phyloP scores from a whole-genome alignment of 2,797 vertebrate species.

The Sardinella longiceps region DNA sequence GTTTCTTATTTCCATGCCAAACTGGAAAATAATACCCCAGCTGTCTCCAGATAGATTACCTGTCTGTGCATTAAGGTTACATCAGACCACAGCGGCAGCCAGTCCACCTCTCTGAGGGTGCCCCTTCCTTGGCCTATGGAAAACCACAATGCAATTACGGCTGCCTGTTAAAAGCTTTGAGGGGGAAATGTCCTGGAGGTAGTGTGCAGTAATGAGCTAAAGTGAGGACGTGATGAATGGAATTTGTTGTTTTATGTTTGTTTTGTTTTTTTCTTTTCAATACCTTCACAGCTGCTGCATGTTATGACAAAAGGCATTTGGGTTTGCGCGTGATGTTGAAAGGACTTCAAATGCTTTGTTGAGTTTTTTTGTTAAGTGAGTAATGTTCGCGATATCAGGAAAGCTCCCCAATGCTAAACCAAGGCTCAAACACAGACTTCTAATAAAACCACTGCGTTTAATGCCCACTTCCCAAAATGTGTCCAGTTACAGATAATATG shows the following conservation, averaged over 20 bases:
- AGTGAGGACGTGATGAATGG: slow-evolving; percentile 25
- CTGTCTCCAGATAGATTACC: slow-evolving; percentile 78
- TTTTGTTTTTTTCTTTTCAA: slow-evolving; percentile 15
- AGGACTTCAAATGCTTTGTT: background rate
- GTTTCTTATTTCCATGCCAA: slow-evolving; percentile 77
- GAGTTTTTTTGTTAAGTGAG: background rate
- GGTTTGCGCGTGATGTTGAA: background rate
- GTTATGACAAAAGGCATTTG: background rate
- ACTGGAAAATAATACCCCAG: slow-evolving; percentile 69
- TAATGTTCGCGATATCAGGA: slow-evolving; percentile 1
- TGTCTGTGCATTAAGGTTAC: slow-evolving; percentile 79
- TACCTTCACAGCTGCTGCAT: background rate
- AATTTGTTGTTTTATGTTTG: slow-evolving; percentile 27
- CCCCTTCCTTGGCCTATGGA: slow-evolving; percentile 68
- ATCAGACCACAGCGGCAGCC: slow-evolving; percentile 74
- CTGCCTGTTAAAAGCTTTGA: slow-evolving; percentile 80
- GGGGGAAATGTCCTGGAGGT: slow-evolving; percentile 36
- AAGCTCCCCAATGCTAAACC: background rate
- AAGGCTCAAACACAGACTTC: slow-evolving; percentile 4
- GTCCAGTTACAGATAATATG: slow-evolving; percentile 21
- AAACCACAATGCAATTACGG: slow-evolving; percentile 78
- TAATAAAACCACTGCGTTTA: background rate
- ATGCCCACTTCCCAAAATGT: background rate
- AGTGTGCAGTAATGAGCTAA: slow-evolving; percentile 8
- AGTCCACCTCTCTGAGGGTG: slow-evolving; percentile 65